Percentiles rank a stretch among this genome's conserved stretches.
Evolutionary conservation across 2,113 vertebrate species (phyloP).

Genomic region (Dasyornis broadbenti): DNA sequence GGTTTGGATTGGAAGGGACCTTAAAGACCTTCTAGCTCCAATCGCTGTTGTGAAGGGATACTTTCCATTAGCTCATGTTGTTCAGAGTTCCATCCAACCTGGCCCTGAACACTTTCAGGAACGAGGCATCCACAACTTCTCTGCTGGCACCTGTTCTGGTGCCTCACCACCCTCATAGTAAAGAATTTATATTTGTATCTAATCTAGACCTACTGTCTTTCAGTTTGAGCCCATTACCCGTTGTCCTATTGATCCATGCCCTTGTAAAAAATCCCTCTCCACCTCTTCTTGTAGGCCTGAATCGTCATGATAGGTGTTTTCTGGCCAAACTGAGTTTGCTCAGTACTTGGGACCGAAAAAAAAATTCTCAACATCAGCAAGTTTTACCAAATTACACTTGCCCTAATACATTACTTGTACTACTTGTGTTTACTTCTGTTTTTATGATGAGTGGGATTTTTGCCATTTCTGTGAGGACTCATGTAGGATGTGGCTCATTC

Average conservation of each 20-base stretch:
- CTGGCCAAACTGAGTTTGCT: neutral
- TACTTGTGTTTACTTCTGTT: accelerated
- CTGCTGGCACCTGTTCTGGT: neutral
- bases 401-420: neutral
- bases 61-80: too few species aligned
- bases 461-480: neutral
- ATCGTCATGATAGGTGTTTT: neutral
- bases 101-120: neutral
- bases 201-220: neutral
- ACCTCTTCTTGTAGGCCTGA: neutral
- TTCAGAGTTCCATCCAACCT: neutral
- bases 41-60: too few species aligned
- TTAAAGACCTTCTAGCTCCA: neutral
- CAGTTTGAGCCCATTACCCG: neutral
- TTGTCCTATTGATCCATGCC: too few species aligned
- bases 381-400: neutral
- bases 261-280: neutral
- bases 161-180: neutral
- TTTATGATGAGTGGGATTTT: neutral
- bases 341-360: neutral
- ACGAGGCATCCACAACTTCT: neutral
- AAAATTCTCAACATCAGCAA: neutral
- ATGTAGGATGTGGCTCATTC: neutral
- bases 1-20: neutral
- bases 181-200: neutral